Evolutionary conservation across 2,797 vertebrate species (phyloP).

Genomic region (Myotis vivesi): DNA sequence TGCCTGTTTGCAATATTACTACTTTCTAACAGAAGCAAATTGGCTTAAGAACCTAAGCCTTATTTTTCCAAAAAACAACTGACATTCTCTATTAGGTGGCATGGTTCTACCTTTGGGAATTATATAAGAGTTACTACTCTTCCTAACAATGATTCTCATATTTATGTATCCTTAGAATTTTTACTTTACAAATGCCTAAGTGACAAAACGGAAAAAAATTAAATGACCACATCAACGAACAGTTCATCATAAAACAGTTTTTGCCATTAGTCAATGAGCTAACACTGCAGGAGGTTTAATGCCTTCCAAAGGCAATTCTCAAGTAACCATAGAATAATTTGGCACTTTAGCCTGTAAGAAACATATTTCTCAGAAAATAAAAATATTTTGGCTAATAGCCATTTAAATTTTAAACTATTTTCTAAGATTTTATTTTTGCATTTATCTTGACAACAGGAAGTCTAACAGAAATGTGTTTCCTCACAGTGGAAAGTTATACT

Average conservation of each 20-base stretch:
- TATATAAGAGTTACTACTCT: background rate
- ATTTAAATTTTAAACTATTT: constrained; percentile 58
- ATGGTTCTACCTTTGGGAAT: background rate
- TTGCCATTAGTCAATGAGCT: background rate
- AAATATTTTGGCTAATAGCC: constrained; percentile 40
- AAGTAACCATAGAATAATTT: background rate
- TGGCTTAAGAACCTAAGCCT: constrained; percentile 13
- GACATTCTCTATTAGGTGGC: background rate
- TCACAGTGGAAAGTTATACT: constrained; percentile 30
- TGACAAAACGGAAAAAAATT: background rate
- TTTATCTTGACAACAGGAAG: constrained; percentile 29
- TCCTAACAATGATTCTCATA: constrained; percentile 18
- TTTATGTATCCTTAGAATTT: constrained; percentile 28
- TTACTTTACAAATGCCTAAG: constrained; percentile 23
- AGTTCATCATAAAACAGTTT: constrained; percentile 50
- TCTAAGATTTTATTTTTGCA: constrained; percentile 8
- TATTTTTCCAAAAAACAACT: constrained; percentile 40
- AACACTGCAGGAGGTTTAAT: background rate
- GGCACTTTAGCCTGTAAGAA: constrained; percentile 19
- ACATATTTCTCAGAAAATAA: constrained; percentile 16
- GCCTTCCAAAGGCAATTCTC: background rate
- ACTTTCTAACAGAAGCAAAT: constrained; percentile 35
- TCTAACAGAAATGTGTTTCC: constrained; percentile 15
- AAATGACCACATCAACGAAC: background rate
- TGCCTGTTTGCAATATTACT: background rate